Base-by-base conservation (phyloP, 2,113 vertebrate species). In the Nettapus auritus region DNA sequence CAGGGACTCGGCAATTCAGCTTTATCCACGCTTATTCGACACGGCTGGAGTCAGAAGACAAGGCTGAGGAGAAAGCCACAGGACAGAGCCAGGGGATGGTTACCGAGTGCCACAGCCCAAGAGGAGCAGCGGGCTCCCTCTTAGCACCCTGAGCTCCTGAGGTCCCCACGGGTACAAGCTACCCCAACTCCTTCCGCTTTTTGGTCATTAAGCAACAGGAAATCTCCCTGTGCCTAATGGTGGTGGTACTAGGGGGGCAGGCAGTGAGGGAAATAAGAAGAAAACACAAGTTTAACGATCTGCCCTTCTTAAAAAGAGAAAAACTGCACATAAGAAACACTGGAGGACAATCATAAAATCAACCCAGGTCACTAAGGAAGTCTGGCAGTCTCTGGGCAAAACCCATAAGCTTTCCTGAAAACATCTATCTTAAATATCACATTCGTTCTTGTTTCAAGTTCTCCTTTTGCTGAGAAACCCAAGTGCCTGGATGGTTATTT, bases 61-160 rank as follows among this genome's bases (percentile, higher is more conserved):
- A 69, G 6, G 44, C 0, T 0, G 36, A 71, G 13, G 22, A n/a
- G 34, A 42, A 81, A 56, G 34, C 0, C 17, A 29, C 36, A 29
- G 0, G 4, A 46, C 63, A 74, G 28, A 91, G 31, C 14, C 67
- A 25, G 23, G 62, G 31, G 44, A n/a, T 0, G 1, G 22, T 8
- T 60, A 6, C 53, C 7, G 0, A 1, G 38, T 57, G 56, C 6
- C 36, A 33, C 33, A 68, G 42, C 22, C 13, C 38, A 7, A 21
- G 31, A 48, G 31, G 6, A 52, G 38, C 56, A 38, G 33, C 1
- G 19, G 17, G 57, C 3, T 69, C 10, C 5, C 22, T 55, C 31
- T 23, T 50, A 8, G n/a, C 3, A 66, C 17, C 28, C 38, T 19
- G 13, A 44, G 33, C 15, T 57, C 34, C 55, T 48, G 0, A 8